A percentile compares a stretch with the other conserved stretches of the same genome.
Conservation (phyloP, 2,797 vertebrate genomes). For the Smutsia gigantea region DNA sequence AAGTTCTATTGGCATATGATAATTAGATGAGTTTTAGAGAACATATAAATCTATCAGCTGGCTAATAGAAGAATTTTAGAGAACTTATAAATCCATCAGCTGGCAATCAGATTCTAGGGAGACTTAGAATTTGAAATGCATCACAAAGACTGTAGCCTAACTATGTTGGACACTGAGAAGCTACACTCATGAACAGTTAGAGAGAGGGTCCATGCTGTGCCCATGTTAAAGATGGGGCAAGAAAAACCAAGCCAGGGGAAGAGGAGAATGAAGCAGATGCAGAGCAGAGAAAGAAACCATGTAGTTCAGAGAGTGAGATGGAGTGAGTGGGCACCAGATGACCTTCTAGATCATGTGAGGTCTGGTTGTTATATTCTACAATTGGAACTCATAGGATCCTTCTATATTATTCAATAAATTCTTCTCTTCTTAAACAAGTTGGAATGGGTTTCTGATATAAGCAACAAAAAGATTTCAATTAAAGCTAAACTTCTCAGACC, state of each 20-base stretch:
- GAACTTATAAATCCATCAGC: background rate
- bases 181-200: background rate
- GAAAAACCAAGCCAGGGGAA: background rate
- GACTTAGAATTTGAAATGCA: conserved; percentile 10
- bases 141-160: background rate
- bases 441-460: background rate
- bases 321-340: background rate
- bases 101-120: background rate
- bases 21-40: conserved; percentile 3
- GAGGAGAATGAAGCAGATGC: background rate
- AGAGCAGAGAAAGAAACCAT: background rate
- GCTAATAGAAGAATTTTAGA: background rate
- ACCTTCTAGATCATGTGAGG: background rate
- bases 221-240: background rate
- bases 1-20: background rate
- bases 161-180: background rate
- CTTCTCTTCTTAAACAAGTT: background rate
- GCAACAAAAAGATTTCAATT: background rate
- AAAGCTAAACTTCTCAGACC: background rate
- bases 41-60: background rate
- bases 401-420: background rate
- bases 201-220: background rate
- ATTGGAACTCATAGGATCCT: background rate
- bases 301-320: background rate
- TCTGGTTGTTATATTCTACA: background rate